phyloP scores from a whole-genome alignment of 2,797 vertebrate genomes.

The Acanthiza pusilla region DNA sequence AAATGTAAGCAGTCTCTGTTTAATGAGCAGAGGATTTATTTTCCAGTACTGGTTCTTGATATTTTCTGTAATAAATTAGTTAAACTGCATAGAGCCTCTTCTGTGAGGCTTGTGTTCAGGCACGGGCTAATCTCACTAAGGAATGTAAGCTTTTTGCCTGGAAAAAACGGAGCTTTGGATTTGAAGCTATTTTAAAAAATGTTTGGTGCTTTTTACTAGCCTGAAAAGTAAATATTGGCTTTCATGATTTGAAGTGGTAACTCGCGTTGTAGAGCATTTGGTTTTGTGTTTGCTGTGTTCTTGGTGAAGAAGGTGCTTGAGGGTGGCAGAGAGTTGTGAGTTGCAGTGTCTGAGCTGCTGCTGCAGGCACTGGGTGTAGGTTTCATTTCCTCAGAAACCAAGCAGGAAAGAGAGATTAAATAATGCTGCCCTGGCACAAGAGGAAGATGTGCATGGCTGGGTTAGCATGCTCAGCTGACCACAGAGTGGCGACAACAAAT shows the following conservation, averaged over 20 bases:
- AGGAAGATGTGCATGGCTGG: background rate
- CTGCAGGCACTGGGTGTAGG: background rate
- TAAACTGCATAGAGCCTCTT: background rate
- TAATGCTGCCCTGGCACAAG: background rate
- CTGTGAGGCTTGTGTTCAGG: background rate
- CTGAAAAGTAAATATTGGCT: background rate
- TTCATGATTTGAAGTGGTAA: background rate
- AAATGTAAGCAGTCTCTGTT: background rate
- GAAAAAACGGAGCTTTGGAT: background rate
- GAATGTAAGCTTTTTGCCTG: background rate
- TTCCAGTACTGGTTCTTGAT: background rate
- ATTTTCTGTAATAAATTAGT: background rate
- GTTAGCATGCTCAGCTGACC: background rate
- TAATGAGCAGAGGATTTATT: background rate
- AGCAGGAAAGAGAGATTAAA: background rate
- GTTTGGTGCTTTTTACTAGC: background rate
- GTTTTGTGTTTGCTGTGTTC: background rate
- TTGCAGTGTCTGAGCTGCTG: background rate
- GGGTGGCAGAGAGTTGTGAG: background rate
- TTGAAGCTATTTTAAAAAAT: background rate
- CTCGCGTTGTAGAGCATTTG: background rate
- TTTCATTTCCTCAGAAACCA: background rate
- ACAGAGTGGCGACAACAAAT: background rate
- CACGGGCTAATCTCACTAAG: background rate
- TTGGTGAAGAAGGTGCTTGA: background rate